Evolutionary conservation across 2,888 invertebrate species (phyloP).

Genomic region (Pheosia tremula): DNA sequence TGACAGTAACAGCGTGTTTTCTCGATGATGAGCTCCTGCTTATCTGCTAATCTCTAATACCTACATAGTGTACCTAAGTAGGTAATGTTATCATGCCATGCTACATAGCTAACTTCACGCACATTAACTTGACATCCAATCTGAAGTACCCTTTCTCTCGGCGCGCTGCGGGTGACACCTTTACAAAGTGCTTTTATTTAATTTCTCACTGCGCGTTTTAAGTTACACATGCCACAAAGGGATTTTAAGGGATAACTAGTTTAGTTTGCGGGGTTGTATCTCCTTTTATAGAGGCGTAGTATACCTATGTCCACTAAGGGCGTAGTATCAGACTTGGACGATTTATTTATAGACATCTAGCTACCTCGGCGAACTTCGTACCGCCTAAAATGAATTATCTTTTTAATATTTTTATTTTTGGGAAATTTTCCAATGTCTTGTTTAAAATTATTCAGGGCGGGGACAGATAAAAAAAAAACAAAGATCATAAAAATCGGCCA

Average conservation of each 20-base stretch:
- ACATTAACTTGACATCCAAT: conserved; percentile 13
- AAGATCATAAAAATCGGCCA: no score
- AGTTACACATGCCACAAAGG: conserved; percentile 56
- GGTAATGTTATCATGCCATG: no score
- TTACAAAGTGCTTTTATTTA: conserved; percentile 75
- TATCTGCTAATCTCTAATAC: no score
- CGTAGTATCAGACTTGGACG: not conserved
- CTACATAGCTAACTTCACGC: conserved; percentile 2
- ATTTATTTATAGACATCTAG: not conserved
- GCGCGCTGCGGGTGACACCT: conserved; percentile 71
- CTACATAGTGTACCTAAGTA: no score
- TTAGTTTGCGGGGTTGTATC: conserved; percentile 39
- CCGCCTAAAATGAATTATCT: no score
- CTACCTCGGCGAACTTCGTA: no score
- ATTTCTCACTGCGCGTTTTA: conserved; percentile 69
- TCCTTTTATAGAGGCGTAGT: not conserved
- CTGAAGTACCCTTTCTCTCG: conserved; percentile 12
- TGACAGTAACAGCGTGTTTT: no score
- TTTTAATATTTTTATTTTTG: no score
- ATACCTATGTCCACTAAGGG: not conserved
- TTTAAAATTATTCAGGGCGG: no score
- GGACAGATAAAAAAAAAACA: no score
- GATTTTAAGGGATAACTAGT: conserved; percentile 52
- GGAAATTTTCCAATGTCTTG: no score
- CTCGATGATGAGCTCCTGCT: no score